Base-by-base conservation (phyloP, 37 sponge, comb jelly and placozoan genomes). In the Eunapius fragilis region DNA sequence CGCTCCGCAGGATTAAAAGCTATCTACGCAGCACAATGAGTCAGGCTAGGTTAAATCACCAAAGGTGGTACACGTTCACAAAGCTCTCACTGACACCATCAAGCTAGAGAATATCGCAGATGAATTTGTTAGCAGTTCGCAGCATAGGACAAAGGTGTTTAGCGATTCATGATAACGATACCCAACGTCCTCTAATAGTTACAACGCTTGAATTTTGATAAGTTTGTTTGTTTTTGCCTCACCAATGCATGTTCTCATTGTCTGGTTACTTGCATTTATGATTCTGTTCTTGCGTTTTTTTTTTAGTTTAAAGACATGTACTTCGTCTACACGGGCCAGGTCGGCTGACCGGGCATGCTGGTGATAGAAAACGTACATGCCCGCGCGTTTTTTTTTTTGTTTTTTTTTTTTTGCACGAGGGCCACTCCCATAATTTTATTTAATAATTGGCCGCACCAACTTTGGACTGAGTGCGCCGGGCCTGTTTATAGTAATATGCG, bases 1-100 rank as follows among this genome's bases (percentile, higher is more conserved):
- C 89, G 2, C 12, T 92, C 68, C 76, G 85, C 0, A 36, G 93
- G 19, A 27, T 92, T n/a, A 88, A 92, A 76, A 85, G 17, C 36
- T 92, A 85, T 75, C 71, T 88, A 19, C 35, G 86, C 22, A 68
- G 86, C 4, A 85, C 89, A 41, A 84, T 92, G 92, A 37, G 78
- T 0, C 89, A 88, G 37, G n/a, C 38, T 67, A 50, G 79, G n/a
- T 78, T 92, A 2, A 92, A 89, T 72, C 69, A 85, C 81, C 35
- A 31, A 80, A 85, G 86, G 27, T 85, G 4, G 0, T 85, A 48
- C 77, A 90, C 49, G 80, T 84, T 74, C 80, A 89, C 37, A 74
- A 79, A 80, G 80, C 79, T 14, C 13, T 30, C 33, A 78, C 79
- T n/a, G 86, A 78, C 30, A 26, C 30, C 6, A 10, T 86, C 13